A percentile compares a stretch with the other conserved stretches of the same genome.
Evolutionary conservation across 2,113 vertebrate species (phyloP).

Genomic region (Gorsachius goisagi): DNA sequence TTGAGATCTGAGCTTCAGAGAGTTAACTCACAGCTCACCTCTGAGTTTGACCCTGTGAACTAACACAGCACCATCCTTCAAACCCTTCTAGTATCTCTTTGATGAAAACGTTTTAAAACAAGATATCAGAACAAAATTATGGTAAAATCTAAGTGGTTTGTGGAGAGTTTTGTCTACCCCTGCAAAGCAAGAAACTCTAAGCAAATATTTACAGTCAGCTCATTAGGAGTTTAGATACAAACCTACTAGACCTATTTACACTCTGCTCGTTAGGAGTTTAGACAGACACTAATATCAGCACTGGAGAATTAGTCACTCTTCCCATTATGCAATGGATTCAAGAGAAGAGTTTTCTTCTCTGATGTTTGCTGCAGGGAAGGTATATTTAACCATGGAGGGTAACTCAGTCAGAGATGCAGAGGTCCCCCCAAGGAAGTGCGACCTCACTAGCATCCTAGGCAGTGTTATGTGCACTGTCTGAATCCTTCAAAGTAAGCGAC

Average conservation of each 20-base stretch:
- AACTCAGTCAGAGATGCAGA: background rate
- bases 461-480: background rate
- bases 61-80: background rate
- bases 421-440: background rate
- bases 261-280: background rate
- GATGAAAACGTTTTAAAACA: background rate
- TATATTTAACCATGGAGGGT: background rate
- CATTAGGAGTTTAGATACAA: conserved; percentile 16
- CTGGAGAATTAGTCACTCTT: conserved; percentile 29
- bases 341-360: background rate
- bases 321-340: background rate
- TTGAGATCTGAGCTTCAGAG: background rate
- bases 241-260: conserved; percentile 5
- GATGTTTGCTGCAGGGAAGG: background rate
- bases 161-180: background rate
- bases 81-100: background rate
- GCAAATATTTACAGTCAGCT: conserved; percentile 31
- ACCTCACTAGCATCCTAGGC: background rate
- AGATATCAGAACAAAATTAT: background rate
- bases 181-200: conserved; percentile 14
- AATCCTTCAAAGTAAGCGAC: background rate
- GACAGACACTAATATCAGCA: background rate
- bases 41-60: background rate
- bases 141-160: background rate
- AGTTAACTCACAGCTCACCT: background rate